Base-by-base conservation (phyloP, 2,888 invertebrate genomes). In the Standfussiana lucernea region DNA sequence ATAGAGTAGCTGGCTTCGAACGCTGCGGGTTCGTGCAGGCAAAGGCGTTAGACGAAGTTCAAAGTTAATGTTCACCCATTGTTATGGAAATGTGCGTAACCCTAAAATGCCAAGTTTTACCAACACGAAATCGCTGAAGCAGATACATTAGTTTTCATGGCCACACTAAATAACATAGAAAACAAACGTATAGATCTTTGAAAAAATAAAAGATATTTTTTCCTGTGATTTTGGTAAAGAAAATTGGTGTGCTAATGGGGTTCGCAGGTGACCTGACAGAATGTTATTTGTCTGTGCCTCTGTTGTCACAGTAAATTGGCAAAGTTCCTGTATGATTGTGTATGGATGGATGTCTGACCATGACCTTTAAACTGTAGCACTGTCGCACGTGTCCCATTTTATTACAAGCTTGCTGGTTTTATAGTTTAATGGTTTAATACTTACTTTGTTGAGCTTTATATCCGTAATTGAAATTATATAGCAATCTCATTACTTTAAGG, bases 261-360 rank as follows among this genome's bases (percentile, higher is more conserved):
- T 76, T 42, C n/a, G 45, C 40, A 74, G 73, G 72, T 50, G 73
- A 74, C 69, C 50, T 75, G 72, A 56, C 67, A 73, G 35, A 69
- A 79, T 45, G 45, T 67, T 66, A 47, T 77, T 77, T 77, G 42
- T 42, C 35, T 32, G 40, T 59, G 47, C 1, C 24, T 50, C 32
- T 74, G 71, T 82, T 82, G 70, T 74, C 78, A 56, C 64, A 82
- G 62, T 65, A 65, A 82, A 82, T 83, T 83, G 82, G 62, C 62
- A 69, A 72, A 65, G 77, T 81, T 85, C 77, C 85, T 82, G 40
- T 67, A 13, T 72, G 59, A 71, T 59, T 83, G 15, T 83, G 21
- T 56, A 13, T 35, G 15, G 37, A 45, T 74, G 56, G 56, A 50
- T 24, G 35, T 69, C 37, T 62, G 59, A 10, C 82, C 71, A 21